Evolutionary conservation across 2,113 vertebrate species (phyloP), one percentile per base, ranked within the genome.

Genomic region (Apus apus): DNA sequence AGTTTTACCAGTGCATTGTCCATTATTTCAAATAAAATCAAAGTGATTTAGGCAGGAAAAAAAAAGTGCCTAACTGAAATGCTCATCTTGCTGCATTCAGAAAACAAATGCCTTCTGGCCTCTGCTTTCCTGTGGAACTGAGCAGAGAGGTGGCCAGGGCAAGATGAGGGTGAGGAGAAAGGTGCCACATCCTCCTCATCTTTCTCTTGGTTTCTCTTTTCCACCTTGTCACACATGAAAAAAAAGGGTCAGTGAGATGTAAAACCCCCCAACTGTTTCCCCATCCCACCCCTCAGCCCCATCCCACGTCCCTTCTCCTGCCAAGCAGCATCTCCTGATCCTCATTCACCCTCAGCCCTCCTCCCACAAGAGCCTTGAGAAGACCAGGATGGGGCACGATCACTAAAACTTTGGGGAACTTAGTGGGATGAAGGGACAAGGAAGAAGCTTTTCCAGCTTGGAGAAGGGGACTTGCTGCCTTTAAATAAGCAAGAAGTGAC

Each of bases 251-350:
- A 21, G 1, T 26, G 68, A 29, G 61, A 60, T 26, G n/a, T 29
- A 6, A 3, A 30, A 23, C 11, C 34, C 15, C 29, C 23, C 8
- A 2, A 7, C 3, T 38, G 6, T 57, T 80, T 58, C 45, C 8
- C 51, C 40, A 17, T 58, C 68, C 48, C 13, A 7, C 57, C 64
- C 58, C 54, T 34, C 1, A 0, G 60, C 29, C 14, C n/a, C 43
- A 26, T 43, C 32, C 32, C 74, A 26, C n/a, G 7, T 8, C 48
- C 43, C 77, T 56, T 45, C 50, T 40, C 29, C 38, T 60, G 43
- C 48, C n/a, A 9, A 53, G n/a, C 29, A 75, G 30, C 7, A 0
- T 36, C 50, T 38, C 53, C 32, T 1, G 0, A 15, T 22, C 67
- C 21, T 43, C 15, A 21, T 5, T 25, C 34, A 13, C 3, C 13